Percentiles rank a stretch among this genome's conserved stretches.
Evolutionary conservation across 2,113 vertebrate species (phyloP).

Genomic region (Lamprotornis superbus): DNA sequence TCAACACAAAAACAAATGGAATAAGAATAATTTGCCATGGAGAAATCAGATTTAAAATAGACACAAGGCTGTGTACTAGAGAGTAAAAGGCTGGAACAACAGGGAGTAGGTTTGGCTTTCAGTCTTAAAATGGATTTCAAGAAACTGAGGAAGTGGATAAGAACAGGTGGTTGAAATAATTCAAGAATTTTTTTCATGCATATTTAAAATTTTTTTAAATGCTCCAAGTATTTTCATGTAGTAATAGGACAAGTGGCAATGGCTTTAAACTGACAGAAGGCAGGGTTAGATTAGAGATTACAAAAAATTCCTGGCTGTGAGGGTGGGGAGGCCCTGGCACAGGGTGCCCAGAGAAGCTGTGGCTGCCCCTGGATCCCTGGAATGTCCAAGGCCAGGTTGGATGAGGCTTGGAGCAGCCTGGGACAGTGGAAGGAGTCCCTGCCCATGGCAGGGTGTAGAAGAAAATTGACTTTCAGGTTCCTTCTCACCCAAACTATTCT

Average conservation of each 20-base stretch:
- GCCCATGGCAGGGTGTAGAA: not conserved
- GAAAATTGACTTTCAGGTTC: not conserved
- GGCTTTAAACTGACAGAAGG: not conserved
- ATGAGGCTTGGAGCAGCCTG: rapidly evolving
- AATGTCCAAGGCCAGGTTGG: not conserved
- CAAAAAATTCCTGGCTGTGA: rapidly evolving
- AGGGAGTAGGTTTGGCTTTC: not conserved
- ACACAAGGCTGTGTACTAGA: not conserved
- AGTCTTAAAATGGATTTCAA: not conserved
- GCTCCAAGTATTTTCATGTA: not conserved
- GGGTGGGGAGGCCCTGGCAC: rapidly evolving
- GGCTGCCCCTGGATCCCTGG: not conserved
- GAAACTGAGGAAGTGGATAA: not conserved
- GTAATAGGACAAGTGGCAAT: not conserved
- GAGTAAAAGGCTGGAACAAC: not conserved
- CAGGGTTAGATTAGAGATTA: not conserved
- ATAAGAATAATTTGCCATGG: rapidly evolving
- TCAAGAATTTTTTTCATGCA: not conserved
- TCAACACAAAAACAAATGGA: not conserved
- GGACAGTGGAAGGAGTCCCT: rapidly evolving
- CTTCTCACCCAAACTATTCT: not conserved
- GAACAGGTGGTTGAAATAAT: not conserved
- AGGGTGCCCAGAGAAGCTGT: not conserved
- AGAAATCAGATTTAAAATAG: not conserved
- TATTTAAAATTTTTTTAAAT: not conserved